phyloP scores from a whole-genome alignment of 2,888 invertebrate species.

The Leuctra nigra region DNA sequence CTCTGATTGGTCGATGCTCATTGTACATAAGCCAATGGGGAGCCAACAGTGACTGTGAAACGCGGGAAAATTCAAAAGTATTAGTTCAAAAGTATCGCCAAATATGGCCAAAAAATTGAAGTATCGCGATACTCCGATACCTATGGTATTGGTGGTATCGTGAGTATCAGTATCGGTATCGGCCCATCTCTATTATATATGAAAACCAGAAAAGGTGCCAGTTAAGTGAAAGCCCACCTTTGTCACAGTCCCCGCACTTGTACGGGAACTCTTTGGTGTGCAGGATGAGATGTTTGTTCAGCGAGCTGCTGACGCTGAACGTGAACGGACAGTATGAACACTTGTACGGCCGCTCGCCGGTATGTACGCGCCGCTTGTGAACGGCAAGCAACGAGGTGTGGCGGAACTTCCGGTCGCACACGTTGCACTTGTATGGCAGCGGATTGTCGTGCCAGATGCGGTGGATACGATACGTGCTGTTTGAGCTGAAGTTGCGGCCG shows the following conservation, averaged over 20 bases:
- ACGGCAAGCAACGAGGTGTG: conserved; percentile 31
- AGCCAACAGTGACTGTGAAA: too few species aligned
- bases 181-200: too few species aligned
- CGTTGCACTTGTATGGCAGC: conserved; percentile 30
- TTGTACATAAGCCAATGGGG: too few species aligned
- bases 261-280: conserved; percentile 31
- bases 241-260: conserved; percentile 28
- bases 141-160: too few species aligned
- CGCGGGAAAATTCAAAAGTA: too few species aligned
- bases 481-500: conserved; percentile 30
- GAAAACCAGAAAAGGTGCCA: too few species aligned
- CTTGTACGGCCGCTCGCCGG: conserved; percentile 42
- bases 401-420: conserved; percentile 29
- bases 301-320: conserved; percentile 41
- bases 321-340: conserved; percentile 42
- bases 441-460: conserved; percentile 32
- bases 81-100: too few species aligned
- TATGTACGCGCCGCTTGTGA: conserved; percentile 42
- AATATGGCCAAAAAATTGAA: too few species aligned
- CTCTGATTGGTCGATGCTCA: too few species aligned
- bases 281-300: conserved; percentile 40
- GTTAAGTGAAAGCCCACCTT: too few species aligned
- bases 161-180: too few species aligned
- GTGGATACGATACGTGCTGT: conserved; percentile 31
- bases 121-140: too few species aligned